These are phyloP conservation scores for Rallus crepitans DNA, from an alignment of 2,797 vertebrate species.

Conservation along the genomic window DNA sequence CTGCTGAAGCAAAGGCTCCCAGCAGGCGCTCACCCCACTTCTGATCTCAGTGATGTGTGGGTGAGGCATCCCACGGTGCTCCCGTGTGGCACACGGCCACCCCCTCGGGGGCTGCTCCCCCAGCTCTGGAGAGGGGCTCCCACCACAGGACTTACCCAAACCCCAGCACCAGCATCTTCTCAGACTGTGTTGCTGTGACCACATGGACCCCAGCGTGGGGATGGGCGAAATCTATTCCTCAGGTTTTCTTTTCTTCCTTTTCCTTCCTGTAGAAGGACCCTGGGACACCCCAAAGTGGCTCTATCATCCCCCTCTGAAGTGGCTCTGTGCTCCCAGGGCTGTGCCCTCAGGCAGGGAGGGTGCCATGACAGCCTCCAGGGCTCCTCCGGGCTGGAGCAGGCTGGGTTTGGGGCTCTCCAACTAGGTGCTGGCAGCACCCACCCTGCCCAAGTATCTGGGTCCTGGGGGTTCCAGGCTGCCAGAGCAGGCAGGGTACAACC, in stretches of 20 bases:
- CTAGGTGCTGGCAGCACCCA: background rate
- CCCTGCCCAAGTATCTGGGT: rapidly evolving
- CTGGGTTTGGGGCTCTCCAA: rapidly evolving
- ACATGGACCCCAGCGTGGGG: rapidly evolving
- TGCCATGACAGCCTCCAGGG: rapidly evolving
- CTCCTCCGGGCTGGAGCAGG: rapidly evolving
- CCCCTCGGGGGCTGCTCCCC: background rate
- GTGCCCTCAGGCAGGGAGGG: rapidly evolving
- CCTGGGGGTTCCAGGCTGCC: rapidly evolving
- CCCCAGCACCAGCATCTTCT: background rate
- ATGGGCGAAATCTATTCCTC: background rate
- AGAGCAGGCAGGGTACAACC: background rate
- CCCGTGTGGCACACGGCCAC: rapidly evolving
- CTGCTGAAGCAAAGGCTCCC: background rate
- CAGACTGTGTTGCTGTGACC: background rate
- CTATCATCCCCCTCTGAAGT: background rate
- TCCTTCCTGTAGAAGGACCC: background rate
- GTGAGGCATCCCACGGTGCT: background rate
- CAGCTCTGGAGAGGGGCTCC: background rate
- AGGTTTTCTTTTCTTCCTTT: background rate
- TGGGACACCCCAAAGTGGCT: background rate
- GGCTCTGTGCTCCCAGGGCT: rapidly evolving
- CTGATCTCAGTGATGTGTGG: background rate
- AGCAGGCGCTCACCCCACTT: background rate
- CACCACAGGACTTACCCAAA: background rate